Conservation (phyloP, 2,113 vertebrate genomes). For the Crypturellus undulatus region DNA sequence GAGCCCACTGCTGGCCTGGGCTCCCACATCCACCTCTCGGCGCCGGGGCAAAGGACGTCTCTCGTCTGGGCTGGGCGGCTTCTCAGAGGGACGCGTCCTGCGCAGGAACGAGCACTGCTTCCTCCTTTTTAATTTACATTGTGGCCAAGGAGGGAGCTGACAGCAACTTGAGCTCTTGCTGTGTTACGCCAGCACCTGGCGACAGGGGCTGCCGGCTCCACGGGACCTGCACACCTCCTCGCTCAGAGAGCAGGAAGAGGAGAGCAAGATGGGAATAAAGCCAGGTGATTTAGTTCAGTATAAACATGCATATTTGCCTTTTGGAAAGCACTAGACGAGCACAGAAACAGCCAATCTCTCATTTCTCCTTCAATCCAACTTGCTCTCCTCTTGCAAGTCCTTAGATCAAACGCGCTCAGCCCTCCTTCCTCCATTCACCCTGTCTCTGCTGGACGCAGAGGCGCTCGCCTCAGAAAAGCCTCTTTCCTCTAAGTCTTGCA, state of each 20-base stretch:
- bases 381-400: neutral
- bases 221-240: neutral
- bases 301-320: neutral
- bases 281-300: neutral
- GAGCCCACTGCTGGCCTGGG: neutral
- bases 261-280: fast-evolving
- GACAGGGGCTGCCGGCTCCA: fast-evolving
- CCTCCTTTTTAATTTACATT: neutral
- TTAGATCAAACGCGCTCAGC: neutral
- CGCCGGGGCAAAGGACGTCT: neutral
- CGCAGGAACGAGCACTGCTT: neutral
- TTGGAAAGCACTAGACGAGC: neutral
- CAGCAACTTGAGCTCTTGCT: fast-evolving
- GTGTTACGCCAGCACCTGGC: neutral
- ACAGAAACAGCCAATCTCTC: neutral
- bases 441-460: fast-evolving
- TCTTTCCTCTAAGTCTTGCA: fast-evolving
- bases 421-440: neutral
- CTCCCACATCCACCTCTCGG: neutral
- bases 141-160: neutral
- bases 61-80: neutral
- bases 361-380: neutral
- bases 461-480: neutral
- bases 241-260: neutral
- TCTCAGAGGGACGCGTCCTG: neutral